These are phyloP conservation scores for Ernsta delagoae DNA, from an alignment of 2,888 invertebrate genomes.

Conservation along the genomic window DNA sequence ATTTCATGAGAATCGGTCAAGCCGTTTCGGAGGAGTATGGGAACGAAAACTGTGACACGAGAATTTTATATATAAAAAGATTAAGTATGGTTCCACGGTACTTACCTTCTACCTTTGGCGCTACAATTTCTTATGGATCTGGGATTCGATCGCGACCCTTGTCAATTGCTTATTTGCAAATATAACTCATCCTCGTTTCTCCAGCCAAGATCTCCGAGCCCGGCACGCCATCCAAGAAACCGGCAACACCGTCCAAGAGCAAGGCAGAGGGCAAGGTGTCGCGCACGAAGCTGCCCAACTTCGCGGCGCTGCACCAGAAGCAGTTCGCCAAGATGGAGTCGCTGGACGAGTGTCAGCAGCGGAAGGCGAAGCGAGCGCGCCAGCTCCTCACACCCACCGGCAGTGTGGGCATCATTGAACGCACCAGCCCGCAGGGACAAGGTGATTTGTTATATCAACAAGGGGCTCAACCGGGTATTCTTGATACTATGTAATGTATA, in stretches of 20 bases:
- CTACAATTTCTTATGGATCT: too few relatives aligned
- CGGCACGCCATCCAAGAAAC: conserved; percentile 31
- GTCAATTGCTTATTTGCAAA: too few relatives aligned
- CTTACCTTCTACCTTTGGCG: too few relatives aligned
- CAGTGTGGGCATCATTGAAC: conserved; percentile 51
- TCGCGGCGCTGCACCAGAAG: conserved; percentile 87
- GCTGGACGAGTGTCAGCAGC: conserved; percentile 84
- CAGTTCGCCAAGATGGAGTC: conserved; percentile 89
- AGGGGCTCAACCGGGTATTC: too few relatives aligned
- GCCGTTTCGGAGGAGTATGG: too few relatives aligned
- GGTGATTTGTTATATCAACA: too few relatives aligned
- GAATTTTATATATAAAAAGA: too few relatives aligned
- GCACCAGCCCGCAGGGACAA: conserved; percentile 63
- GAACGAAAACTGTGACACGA: too few relatives aligned
- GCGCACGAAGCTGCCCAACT: conserved; percentile 87
- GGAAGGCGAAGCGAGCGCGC: conserved; percentile 73
- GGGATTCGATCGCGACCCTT: too few relatives aligned
- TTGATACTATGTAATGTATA: too few relatives aligned
- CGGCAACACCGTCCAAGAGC: conserved; percentile 47
- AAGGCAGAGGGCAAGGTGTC: conserved; percentile 51
- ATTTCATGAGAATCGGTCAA: too few relatives aligned
- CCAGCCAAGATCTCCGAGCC: conserved; percentile 59
- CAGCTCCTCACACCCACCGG: conserved; percentile 69
- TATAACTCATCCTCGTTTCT: neutral
- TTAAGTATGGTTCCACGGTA: too few relatives aligned